Evolutionary conservation across 64 coral and sea anemone species (phyloP), one percentile per base, ranked within the genome.

Genomic region (Trachythela sp.): DNA sequence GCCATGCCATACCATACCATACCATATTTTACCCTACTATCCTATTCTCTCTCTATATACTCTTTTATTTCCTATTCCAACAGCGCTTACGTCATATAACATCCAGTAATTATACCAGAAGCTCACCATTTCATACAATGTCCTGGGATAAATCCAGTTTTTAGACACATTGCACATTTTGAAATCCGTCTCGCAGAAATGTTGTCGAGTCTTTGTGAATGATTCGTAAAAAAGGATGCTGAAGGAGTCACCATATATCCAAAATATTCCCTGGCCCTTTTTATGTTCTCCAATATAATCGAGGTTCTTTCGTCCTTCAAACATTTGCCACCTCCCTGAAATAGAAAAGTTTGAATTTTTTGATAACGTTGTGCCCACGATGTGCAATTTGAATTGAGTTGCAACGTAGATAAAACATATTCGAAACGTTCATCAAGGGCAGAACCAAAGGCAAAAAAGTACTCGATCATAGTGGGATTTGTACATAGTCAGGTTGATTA

Each of bases 141-240:
- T 37, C 18, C 34, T 80, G 2, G 75, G 75, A 37, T 80, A 80
- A 30, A 80, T 80, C 75, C 75, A 80, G 75, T 80, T 80, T 34
- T 35, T 9, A 1, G 75, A 80, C 33, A 80, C 75, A 80, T 80
- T 80, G 75, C 75, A 80, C 37, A 80, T 38, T 18, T 39, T 3
- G 33, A 80, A 80, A 3, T 35, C 15, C 20, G 75, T 38, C 15
- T 80, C 33, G 20, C 75, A 80, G 31, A 80, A 80, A 8, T 80
- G 27, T 38, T 37, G 2, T 80, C 33, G 75, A 26, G 13, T 64
- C 75, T 80, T 80, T 35, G 75, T 34, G 10, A 80, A 80, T 2
- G 75, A 80, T 80, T 80, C 3, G 38, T 80, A 80, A 80, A 80
- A 80, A 37, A 34, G 34, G 8, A 36, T 34, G 38, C 75, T 80